phyloP scores from a whole-genome alignment of 2,888 invertebrate genomes.

The Thymelicus sylvestris region DNA sequence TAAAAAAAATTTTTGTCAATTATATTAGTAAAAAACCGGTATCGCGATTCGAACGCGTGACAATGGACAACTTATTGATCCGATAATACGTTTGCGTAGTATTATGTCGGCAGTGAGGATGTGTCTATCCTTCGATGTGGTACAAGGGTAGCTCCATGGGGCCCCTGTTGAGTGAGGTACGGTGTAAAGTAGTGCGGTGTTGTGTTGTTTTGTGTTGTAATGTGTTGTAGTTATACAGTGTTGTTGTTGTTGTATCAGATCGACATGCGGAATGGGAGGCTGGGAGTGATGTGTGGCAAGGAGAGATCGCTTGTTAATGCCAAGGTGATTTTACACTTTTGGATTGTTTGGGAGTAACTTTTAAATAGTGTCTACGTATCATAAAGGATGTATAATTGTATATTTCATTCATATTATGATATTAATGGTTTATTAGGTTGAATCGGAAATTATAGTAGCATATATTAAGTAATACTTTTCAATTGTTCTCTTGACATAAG shows the following conservation, averaged over 20 bases:
- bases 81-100: not conserved
- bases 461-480: no score
- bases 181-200: conserved; percentile 30
- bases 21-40: not conserved
- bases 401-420: no score
- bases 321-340: conserved; percentile 55
- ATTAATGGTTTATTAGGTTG: no score
- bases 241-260: conserved; percentile 42
- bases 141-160: conserved; percentile 56
- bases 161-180: conserved; percentile 56
- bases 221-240: conserved; percentile 18
- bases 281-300: conserved; percentile 61
- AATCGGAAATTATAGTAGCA: no score
- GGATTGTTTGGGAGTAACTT: not conserved
- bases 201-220: conserved; percentile 31
- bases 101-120: not conserved
- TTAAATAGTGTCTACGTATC: no score
- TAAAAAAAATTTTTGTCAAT: no score
- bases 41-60: conserved; percentile 1
- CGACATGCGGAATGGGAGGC: conserved; percentile 37
- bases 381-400: no score
- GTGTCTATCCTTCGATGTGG: conserved; percentile 48
- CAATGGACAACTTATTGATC: not conserved
- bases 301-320: conserved; percentile 61
- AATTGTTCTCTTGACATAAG: no score